Evolutionary conservation across 1,140 invertebrate genomes (phyloP).

Genomic region (Bombus confusus): DNA sequence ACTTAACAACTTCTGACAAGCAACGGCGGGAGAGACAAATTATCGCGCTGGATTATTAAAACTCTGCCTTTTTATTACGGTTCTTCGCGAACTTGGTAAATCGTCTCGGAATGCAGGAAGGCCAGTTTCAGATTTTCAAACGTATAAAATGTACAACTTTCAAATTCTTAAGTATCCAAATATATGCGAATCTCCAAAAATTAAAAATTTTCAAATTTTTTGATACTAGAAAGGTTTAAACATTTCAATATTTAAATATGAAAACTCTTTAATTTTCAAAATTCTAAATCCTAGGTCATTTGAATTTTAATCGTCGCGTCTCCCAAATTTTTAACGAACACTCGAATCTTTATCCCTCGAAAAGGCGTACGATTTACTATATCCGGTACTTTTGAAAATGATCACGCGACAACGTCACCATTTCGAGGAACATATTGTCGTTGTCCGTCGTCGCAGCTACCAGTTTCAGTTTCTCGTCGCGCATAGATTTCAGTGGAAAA

Average conservation of each 20-base stretch:
- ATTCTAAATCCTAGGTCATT: too few relatives aligned
- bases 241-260: too few relatives aligned
- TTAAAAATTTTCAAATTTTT: not conserved
- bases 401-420: too few relatives aligned
- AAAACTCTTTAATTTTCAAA: too few relatives aligned
- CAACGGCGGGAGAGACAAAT: not conserved
- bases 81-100: not conserved
- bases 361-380: not conserved
- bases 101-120: not conserved
- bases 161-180: not conserved
- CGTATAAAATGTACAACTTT: not conserved
- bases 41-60: not conserved
- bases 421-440: not conserved
- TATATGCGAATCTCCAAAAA: not conserved
- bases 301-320: too few relatives aligned
- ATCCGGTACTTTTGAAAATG: not conserved
- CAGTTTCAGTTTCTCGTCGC: not conserved
- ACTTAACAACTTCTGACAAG: conserved; percentile 1
- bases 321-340: not conserved
- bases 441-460: not conserved
- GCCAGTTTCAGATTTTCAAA: not conserved
- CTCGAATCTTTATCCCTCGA: not conserved
- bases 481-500: conserved; percentile 25
- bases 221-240: not conserved
- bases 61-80: not conserved